Evolutionary conservation across 2,888 invertebrate species (phyloP), one percentile per base, ranked within the genome.

Genomic region (Protonemura montana): DNA sequence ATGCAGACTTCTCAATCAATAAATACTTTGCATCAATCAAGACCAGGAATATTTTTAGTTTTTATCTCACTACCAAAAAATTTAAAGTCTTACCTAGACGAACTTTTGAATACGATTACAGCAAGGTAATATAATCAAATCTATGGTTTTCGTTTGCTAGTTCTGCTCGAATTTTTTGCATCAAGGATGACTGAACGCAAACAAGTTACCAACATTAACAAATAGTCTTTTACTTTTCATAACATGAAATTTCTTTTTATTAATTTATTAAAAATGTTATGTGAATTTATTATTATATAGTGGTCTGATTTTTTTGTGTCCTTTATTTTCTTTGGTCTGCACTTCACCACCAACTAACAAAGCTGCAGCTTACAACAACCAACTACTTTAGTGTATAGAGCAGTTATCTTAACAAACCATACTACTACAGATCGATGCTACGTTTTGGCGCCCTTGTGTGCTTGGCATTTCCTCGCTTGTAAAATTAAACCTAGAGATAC

Each of bases 281-380:
- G 59, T 59, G 59, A 21, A 16, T 59, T 59, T 13, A 21, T 59
- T 21, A 59, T 59, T 59, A 26, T n/a, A n/a, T 78, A 28, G 26
- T 26, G 78, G 78, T 78, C n/a, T 16, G 10, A 35, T 35, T 26
- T 28, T n/a, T 78, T 78, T 27, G 78, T 78, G 26, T n/a, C 78
- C 28, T 78, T 26, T 27, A 2, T 78, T 78, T 26, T 78, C 28
- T 21, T 76, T 21, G 21, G 13, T 26, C 59, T 21, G 1, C n/a
- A 78, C 78, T 27, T 78, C 78, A 78, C 78, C 78, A 78, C 26
- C 28, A 27, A 27, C 26, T 78, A 78, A 78, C 78, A 78, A 27
- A 78, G 7, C 26, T 21, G 59, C 59, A 21, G 21, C 59, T 59
- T 21, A 13, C 59, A 59, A 10, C 13, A 59, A 59, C 16, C 21